Percentiles rank a stretch among this genome's conserved stretches.
Conservation (phyloP, 2,113 vertebrate species). For the Brachypteracias leptosomus region DNA sequence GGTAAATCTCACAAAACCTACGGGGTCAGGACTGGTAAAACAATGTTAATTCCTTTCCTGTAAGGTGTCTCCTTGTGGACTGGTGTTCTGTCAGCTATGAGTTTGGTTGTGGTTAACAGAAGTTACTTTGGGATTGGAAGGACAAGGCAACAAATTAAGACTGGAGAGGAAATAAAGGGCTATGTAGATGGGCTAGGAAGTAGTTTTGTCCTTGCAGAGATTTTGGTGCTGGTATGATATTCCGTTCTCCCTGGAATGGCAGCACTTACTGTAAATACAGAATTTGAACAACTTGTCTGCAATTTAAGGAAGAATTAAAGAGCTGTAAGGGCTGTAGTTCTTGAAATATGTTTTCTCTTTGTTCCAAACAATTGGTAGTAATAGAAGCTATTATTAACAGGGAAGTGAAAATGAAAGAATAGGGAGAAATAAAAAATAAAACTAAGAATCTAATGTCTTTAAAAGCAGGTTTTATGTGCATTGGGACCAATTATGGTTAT, state of each 20-base stretch:
- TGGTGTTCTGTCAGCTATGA: background rate
- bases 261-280: background rate
- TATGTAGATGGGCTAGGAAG: background rate
- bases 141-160: background rate
- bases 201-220: background rate
- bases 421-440: conserved; percentile 48
- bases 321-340: background rate
- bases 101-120: background rate
- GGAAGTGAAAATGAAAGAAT: conserved; percentile 37
- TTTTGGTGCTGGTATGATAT: background rate
- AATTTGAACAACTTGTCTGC: background rate
- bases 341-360: conserved; percentile 13
- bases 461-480: background rate
- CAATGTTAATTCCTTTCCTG: background rate
- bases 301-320: conserved; percentile 20
- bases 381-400: conserved; percentile 15
- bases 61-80: background rate
- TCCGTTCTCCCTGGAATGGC: background rate
- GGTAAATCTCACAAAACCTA: background rate
- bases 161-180: background rate
- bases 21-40: background rate
- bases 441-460: background rate
- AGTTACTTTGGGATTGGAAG: background rate
- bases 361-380: conserved; percentile 30
- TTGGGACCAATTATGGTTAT: conserved; percentile 20